These are phyloP conservation scores for Apogon hyalosoma DNA, from an alignment of 2,797 vertebrate species.

Conservation along the genomic window DNA sequence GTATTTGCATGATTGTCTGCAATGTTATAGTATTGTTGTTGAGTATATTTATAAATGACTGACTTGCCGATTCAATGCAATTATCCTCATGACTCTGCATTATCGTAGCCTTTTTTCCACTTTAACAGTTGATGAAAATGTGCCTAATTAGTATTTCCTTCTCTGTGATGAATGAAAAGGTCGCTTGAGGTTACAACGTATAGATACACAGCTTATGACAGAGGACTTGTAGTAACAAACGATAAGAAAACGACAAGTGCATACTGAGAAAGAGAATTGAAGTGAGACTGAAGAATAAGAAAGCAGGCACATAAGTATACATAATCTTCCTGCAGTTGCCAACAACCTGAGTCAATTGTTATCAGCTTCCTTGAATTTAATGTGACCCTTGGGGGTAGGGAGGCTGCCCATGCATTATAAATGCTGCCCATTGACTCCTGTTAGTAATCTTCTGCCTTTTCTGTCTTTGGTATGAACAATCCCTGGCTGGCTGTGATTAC, in stretches of 20 bases:
- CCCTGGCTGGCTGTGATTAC: constrained; percentile 23
- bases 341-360: constrained; percentile 78
- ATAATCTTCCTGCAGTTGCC: constrained; percentile 65
- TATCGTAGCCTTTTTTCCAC: too few relatives aligned
- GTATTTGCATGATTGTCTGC: too few relatives aligned
- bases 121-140: too few relatives aligned
- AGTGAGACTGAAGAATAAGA: constrained; percentile 43
- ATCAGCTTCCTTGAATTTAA: constrained; percentile 78
- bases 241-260: constrained; percentile 2
- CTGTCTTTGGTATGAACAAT: constrained; percentile 19
- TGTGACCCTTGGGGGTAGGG: constrained; percentile 74
- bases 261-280: constrained; percentile 27
- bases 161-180: too few relatives aligned
- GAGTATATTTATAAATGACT: too few relatives aligned
- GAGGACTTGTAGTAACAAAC: constrained; percentile 5
- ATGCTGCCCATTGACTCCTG: constrained; percentile 60
- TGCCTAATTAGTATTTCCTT: too few relatives aligned
- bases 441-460: constrained; percentile 22
- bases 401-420: constrained; percentile 72
- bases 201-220: constrained; percentile 10
- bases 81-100: too few relatives aligned
- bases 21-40: too few relatives aligned
- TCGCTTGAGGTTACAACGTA: too few relatives aligned
- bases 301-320: constrained; percentile 56
- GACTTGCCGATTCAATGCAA: too few relatives aligned